Evolutionary conservation across 1,140 invertebrate species (phyloP).

Genomic region (Coenobita brevimanus): DNA sequence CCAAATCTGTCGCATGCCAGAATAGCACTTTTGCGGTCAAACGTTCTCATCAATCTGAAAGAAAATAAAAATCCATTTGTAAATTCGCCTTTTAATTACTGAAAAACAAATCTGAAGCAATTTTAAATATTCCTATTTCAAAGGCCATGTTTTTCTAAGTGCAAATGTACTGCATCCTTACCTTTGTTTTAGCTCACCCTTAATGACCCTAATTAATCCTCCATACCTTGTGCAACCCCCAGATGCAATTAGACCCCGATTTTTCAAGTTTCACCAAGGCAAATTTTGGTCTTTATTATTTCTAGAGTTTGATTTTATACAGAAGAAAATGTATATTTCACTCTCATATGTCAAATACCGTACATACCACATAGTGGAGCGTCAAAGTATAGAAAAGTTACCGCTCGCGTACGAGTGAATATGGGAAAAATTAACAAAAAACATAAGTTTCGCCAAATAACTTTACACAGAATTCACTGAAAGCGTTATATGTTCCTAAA

Average conservation of each 20-base stretch:
- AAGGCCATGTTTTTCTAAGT: background rate
- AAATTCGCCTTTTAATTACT: slow-evolving; percentile 1
- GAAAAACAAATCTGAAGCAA: background rate
- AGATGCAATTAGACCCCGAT: background rate
- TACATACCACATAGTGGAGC: slow-evolving; percentile 1
- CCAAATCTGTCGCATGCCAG: slow-evolving; percentile 31
- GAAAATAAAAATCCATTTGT: background rate
- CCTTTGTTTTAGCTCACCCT: background rate
- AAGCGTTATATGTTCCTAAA: background rate
- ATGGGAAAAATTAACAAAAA: background rate
- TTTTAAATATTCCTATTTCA: slow-evolving; percentile 7
- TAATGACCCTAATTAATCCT: background rate
- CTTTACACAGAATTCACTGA: background rate
- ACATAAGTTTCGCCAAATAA: background rate
- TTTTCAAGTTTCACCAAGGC: background rate
- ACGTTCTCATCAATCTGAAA: slow-evolving; percentile 41
- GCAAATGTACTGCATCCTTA: too few species aligned
- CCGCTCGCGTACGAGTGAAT: background rate
- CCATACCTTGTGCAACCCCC: too few species aligned
- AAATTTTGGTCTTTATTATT: background rate
- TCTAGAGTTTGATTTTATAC: too few species aligned
- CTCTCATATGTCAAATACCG: slow-evolving; percentile 2
- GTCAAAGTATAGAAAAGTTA: background rate
- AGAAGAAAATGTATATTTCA: background rate
- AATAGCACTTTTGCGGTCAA: slow-evolving; percentile 5